Percentiles rank a stretch among this genome's conserved stretches.
These are phyloP conservation scores for Pontoporia blainvillei DNA, from an alignment of 2,113 vertebrate genomes.

Conservation along the genomic window DNA sequence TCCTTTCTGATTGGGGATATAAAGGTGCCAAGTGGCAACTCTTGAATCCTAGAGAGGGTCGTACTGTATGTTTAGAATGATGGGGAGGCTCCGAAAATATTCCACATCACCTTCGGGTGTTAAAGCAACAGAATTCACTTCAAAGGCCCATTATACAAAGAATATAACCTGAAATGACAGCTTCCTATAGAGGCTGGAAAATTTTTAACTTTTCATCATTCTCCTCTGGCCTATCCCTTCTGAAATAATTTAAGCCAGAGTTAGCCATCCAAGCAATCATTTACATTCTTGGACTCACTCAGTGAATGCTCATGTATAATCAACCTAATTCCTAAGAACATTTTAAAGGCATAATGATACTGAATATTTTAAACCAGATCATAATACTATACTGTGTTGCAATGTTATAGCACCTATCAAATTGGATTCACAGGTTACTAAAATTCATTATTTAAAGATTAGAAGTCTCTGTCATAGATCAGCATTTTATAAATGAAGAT, in stretches of 20 bases:
- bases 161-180: conserved; percentile 59
- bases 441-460: conserved; percentile 68
- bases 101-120: conserved; percentile 42
- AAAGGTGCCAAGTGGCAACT: conserved; percentile 62
- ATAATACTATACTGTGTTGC: conserved; percentile 28
- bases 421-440: conserved; percentile 57
- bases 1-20: conserved; percentile 66
- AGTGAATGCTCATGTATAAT: conserved; percentile 50
- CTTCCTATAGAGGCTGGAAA: conserved; percentile 23
- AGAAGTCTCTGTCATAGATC: conserved; percentile 51
- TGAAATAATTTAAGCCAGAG: conserved; percentile 33
- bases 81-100: conserved; percentile 42
- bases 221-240: background rate
- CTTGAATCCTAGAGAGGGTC: conserved; percentile 55
- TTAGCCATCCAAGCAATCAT: conserved; percentile 48
- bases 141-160: conserved; percentile 38
- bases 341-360: conserved; percentile 60
- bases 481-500: conserved; percentile 51
- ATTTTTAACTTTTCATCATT: conserved; percentile 29
- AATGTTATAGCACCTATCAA: conserved; percentile 40
- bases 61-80: background rate
- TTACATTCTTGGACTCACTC: conserved; percentile 42
- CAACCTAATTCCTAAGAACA: conserved; percentile 61
- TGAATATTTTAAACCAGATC: conserved; percentile 67
- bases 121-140: conserved; percentile 53